phyloP scores from a whole-genome alignment of 2,797 vertebrate species.

The Psittacula echo region DNA sequence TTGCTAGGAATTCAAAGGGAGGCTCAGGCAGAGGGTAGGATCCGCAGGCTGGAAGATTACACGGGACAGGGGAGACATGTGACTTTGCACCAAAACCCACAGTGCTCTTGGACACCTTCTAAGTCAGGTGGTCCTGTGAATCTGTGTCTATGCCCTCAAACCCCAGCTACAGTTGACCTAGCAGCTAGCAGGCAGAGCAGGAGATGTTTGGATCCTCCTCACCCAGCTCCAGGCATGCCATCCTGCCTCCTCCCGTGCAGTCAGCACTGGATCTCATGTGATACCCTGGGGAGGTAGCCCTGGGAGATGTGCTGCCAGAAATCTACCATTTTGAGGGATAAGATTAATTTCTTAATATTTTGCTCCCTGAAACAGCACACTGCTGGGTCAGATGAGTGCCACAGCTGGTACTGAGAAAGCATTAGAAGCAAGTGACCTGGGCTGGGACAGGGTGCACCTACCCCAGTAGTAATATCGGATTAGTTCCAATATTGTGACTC shows the following conservation, averaged over 20 bases:
- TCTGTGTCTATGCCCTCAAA: not conserved
- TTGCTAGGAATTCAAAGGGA: not conserved
- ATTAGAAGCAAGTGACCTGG: not conserved
- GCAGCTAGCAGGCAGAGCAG: not conserved
- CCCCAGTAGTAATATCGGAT: not conserved
- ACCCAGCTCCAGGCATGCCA: accelerated
- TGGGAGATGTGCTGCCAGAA: not conserved
- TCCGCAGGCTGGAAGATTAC: not conserved
- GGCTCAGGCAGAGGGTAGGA: not conserved
- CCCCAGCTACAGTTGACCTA: not conserved
- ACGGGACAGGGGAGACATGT: not conserved
- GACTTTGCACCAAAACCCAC: not conserved
- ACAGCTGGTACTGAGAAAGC: not conserved
- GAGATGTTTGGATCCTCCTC: not conserved
- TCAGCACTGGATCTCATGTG: not conserved
- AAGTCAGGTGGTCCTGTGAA: not conserved
- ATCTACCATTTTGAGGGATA: not conserved
- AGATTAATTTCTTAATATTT: not conserved
- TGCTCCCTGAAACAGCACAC: not conserved
- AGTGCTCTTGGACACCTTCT: not conserved
- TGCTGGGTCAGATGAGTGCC: not conserved
- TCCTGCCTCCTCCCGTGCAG: not conserved
- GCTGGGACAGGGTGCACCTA: not conserved
- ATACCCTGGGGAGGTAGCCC: not conserved
- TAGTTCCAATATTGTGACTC: not conserved